Percentiles rank a stretch among this genome's conserved stretches.
These are phyloP conservation scores for Nasonovia ribisnigri DNA, from an alignment of 2,888 invertebrate genomes.

Conservation along the genomic window DNA sequence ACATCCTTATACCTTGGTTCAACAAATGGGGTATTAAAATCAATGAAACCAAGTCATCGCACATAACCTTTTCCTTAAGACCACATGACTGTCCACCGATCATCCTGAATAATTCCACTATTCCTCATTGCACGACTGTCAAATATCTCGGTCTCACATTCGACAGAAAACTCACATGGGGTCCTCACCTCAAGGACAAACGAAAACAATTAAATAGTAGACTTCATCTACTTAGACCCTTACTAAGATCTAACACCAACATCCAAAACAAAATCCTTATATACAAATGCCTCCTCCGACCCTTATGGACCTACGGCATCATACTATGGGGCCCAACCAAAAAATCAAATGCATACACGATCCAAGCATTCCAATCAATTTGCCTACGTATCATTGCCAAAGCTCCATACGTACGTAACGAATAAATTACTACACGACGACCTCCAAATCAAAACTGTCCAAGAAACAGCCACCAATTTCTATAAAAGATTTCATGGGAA, in stretches of 20 bases:
- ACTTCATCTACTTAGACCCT: too few species aligned
- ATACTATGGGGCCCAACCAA: not conserved
- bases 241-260: not conserved
- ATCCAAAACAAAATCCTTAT: not conserved
- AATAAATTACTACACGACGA: too few species aligned
- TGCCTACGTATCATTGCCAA: too few species aligned
- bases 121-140: not conserved
- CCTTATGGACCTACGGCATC: not conserved
- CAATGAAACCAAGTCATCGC: not conserved
- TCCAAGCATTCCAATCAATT: not conserved
- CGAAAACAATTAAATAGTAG: slow-evolving; percentile 12
- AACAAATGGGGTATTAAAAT: not conserved
- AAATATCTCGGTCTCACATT: slow-evolving; percentile 2
- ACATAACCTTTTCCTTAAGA: not conserved
- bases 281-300: not conserved
- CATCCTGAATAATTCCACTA: not conserved
- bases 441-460: too few species aligned
- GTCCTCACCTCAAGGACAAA: too few species aligned
- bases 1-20: too few species aligned
- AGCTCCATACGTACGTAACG: too few species aligned
- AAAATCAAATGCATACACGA: not conserved
- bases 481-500: too few species aligned
- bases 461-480: too few species aligned
- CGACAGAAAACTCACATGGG: not conserved
- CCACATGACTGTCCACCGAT: not conserved